phyloP scores from a whole-genome alignment of 2,113 vertebrate genomes.

The Urocynchramus pylzowi region DNA sequence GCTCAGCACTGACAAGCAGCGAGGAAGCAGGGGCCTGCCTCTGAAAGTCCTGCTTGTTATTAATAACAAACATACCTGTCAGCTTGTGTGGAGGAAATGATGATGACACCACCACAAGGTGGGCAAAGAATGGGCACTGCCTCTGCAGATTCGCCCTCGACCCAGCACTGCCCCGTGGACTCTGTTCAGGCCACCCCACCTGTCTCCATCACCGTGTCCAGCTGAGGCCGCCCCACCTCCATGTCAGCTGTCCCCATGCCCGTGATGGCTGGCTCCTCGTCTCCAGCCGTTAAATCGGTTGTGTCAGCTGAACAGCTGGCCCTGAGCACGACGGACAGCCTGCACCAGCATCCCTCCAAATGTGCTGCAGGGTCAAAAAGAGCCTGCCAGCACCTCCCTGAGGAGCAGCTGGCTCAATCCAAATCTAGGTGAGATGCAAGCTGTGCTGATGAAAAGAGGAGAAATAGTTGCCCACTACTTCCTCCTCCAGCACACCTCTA shows the following conservation, averaged over 20 bases:
- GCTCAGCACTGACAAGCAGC: neutral
- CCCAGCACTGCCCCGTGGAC: rapidly evolving
- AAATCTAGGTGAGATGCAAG: neutral
- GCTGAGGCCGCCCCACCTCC: neutral
- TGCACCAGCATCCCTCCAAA: neutral
- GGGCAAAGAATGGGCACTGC: neutral
- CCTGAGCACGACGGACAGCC: rapidly evolving
- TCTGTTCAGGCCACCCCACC: neutral
- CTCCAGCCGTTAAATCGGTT: neutral
- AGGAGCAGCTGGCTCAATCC: neutral
- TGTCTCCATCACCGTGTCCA: neutral
- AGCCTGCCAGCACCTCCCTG: neutral
- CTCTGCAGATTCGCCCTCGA: rapidly evolving
- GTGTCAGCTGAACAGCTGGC: conserved; percentile 11
- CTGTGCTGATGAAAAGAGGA: neutral
- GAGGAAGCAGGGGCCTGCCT: neutral
- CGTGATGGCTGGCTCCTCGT: rapidly evolving
- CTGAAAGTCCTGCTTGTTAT: neutral
- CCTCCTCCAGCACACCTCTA: neutral
- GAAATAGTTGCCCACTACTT: neutral
- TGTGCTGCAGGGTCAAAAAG: neutral
- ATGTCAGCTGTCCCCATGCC: neutral
- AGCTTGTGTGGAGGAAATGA: neutral
- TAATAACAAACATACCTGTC: neutral
- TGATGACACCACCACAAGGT: neutral